Base-by-base conservation (phyloP, 2,797 vertebrate genomes). In the Chiroxiphia lanceolata region DNA sequence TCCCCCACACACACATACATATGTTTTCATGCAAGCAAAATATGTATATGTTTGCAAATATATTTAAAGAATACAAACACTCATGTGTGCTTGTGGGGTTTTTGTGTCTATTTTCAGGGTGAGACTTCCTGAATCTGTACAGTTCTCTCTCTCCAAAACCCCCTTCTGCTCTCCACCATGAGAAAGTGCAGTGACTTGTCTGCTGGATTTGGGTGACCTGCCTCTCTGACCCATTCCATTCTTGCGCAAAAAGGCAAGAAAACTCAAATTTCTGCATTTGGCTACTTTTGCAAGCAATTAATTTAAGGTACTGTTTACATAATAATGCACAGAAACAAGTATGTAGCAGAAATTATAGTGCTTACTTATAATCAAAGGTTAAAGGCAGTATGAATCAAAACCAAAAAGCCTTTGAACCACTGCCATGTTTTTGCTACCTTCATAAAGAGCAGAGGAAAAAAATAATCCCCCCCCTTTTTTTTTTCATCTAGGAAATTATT, bases 51-150 rank as follows among this genome's bases (percentile, higher is more conserved):
- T 7, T 67, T 70, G 1, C 38, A 17, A 59, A 68, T 31, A 16
- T 11, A 25, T 36, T 10, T 20, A 44, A 69, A 48, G 50, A 29
- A 57, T 1, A 25, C 2, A 17, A 29, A 64, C 15, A 8, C 5
- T 27, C 9, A 6, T 0, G 1, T 19, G 4, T 76, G 10, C 1
- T 2, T 72, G 18, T 10, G 50, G 33, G 7, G 4, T 50, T 88
- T 65, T 42, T 53, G 2, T 38, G 10, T 21, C 2, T 54, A 9
- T 85, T 83, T 83, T 85, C 31, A 57, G 34, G 7, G 12, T 50
- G 20, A 83, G 14, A 42, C 12, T 50, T 38, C 31, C 1, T 61
- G 29, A 50, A 54, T 83, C 16, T 5, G 1, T 44, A 31, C 8
- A 40, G 9, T 16, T 36, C 3, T 31, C 11, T 72, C 33, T 63